phyloP scores from a whole-genome alignment of 2,888 invertebrate species.

The Arrhopalites spinosus region DNA sequence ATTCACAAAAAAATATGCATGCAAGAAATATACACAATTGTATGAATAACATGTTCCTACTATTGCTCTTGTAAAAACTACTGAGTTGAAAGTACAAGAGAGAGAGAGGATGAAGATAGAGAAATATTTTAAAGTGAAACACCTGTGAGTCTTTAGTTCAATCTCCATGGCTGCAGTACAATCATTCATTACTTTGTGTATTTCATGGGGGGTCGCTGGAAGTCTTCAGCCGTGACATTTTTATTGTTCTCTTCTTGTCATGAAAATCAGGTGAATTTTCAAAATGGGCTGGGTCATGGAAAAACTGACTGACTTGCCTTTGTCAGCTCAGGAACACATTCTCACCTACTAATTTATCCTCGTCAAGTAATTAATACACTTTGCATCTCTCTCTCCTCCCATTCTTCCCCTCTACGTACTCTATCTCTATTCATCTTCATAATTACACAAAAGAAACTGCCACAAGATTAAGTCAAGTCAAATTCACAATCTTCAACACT shows the following conservation, averaged over 20 bases:
- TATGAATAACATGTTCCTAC: too few species aligned
- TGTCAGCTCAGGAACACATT: slow-evolving; percentile 27
- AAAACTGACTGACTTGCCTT: slow-evolving; percentile 33
- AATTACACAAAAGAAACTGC: too few species aligned
- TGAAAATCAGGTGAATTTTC: slow-evolving; percentile 40
- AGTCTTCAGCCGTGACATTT: slow-evolving; percentile 35
- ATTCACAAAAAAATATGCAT: too few species aligned
- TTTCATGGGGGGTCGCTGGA: slow-evolving; percentile 36
- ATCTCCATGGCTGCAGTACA: slow-evolving; percentile 35
- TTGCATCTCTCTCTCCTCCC: neutral
- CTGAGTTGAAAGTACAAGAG: neutral
- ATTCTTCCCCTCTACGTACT: too few species aligned
- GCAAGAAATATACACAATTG: too few species aligned
- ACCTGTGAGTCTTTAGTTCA: slow-evolving; percentile 38
- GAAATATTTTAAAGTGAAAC: slow-evolving; percentile 34
- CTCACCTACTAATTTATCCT: slow-evolving; percentile 29
- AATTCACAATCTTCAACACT: too few species aligned
- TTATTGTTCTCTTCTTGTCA: slow-evolving; percentile 35
- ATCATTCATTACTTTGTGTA: slow-evolving; percentile 33
- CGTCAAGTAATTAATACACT: slow-evolving; percentile 31
- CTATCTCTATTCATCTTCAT: too few species aligned
- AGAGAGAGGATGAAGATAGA: neutral
- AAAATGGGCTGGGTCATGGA: slow-evolving; percentile 35
- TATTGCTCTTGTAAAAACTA: too few species aligned
- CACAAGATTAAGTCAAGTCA: too few species aligned